Conservation (phyloP, 2,113 vertebrate genomes). For the Pterocles orientalis region DNA sequence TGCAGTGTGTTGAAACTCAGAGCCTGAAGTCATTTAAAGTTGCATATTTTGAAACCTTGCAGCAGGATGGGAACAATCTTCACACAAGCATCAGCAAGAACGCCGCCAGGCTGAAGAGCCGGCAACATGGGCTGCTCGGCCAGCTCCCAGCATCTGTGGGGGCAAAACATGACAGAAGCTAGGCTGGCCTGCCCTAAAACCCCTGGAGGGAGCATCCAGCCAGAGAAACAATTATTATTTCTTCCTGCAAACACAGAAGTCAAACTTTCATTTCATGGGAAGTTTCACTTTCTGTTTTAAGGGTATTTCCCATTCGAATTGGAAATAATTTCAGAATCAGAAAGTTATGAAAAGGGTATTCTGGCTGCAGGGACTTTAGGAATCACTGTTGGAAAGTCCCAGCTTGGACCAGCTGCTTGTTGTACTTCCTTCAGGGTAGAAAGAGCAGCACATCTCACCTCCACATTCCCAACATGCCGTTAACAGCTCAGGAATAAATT, state of each 20-base stretch:
- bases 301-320: neutral
- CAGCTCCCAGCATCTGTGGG: neutral
- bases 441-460: neutral
- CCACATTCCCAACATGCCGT: fast-evolving
- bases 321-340: neutral
- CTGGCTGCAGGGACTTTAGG: neutral
- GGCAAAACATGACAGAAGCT: neutral
- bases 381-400: neutral
- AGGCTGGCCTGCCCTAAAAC: neutral
- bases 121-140: neutral
- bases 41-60: neutral
- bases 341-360: neutral
- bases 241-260: neutral
- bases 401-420: neutral
- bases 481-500: neutral
- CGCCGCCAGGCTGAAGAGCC: neutral
- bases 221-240: neutral
- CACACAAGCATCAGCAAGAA: neutral
- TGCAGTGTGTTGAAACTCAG: neutral
- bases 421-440: neutral
- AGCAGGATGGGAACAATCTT: neutral
- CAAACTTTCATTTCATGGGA: neutral
- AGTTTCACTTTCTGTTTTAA: neutral
- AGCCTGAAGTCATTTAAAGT: neutral
- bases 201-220: neutral